These are phyloP conservation scores for Coelinius sp. DNA, from an alignment of 2,888 invertebrate genomes.

Conservation along the genomic window DNA sequence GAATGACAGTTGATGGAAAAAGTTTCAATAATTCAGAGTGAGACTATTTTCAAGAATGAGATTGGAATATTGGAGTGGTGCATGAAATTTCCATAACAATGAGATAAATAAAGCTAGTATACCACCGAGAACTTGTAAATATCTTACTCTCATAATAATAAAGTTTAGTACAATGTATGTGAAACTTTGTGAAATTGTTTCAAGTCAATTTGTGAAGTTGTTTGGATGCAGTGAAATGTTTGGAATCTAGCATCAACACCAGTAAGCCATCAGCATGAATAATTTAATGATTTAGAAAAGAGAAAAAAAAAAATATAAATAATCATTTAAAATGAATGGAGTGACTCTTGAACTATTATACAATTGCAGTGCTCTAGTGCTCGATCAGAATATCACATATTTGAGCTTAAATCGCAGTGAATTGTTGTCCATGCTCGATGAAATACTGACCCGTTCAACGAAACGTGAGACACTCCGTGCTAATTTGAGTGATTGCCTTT, in stretches of 20 bases:
- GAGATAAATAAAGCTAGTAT: not conserved
- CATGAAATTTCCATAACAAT: not conserved
- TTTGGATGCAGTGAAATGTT: not conserved
- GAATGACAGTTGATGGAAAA: conserved; percentile 4
- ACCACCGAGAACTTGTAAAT: not conserved
- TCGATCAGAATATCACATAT: conserved; percentile 51
- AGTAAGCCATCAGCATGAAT: not conserved
- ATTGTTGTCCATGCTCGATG: conserved; percentile 49
- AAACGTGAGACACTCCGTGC: conserved; percentile 47
- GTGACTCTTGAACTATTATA: conserved; percentile 49
- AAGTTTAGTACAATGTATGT: not conserved
- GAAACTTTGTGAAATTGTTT: not conserved
- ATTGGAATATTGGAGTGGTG: not conserved
- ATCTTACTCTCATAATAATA: not conserved
- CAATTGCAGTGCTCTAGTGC: conserved; percentile 55
- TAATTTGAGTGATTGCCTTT: conserved; percentile 52
- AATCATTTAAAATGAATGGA: conserved; percentile 50
- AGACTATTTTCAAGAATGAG: not conserved
- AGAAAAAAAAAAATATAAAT: not conserved
- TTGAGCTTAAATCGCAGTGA: conserved; percentile 53
- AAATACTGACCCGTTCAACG: conserved; percentile 50
- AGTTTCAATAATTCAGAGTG: not conserved
- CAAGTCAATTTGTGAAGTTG: not conserved
- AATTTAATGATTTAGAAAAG: conserved; percentile 5
- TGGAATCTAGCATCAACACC: no score